These are phyloP conservation scores for Zonitis immaculata DNA, from an alignment of 2,888 invertebrate genomes.

Conservation along the genomic window DNA sequence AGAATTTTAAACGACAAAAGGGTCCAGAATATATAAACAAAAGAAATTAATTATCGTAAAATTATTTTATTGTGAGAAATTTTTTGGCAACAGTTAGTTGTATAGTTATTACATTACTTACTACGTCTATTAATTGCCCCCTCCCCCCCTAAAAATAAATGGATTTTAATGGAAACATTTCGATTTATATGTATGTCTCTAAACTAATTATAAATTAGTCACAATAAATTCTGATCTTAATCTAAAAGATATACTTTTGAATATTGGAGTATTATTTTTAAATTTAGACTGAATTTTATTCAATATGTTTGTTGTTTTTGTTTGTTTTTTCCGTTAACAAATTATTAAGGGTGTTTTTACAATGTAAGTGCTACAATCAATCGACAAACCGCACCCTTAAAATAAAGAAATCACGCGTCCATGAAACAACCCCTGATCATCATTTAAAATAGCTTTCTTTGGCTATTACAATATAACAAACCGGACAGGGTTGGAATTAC, in stretches of 20 bases:
- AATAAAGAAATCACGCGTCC: background rate
- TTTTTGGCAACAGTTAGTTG: no score
- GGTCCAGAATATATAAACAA: no score
- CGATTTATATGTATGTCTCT: no score
- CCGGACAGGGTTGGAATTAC: conserved; percentile 18
- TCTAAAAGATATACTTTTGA: background rate
- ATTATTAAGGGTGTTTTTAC: background rate
- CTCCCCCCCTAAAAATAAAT: background rate
- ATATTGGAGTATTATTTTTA: no score
- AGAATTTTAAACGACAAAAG: background rate
- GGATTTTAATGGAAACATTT: background rate
- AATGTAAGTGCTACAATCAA: background rate
- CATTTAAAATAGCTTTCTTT: conserved; percentile 23
- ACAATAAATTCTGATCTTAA: background rate
- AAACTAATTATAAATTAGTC: no score
- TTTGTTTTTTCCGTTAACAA: no score
- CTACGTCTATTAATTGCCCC: no score
- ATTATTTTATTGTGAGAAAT: no score
- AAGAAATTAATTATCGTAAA: no score
- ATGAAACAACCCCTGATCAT: conserved; percentile 4
- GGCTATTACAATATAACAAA: background rate
- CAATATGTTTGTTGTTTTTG: no score
- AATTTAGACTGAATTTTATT: no score
- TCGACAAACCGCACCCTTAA: background rate
- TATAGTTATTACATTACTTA: no score